Evolutionary conservation across 2,888 invertebrate genomes (phyloP).

Genomic region (Sisyra nigra): DNA sequence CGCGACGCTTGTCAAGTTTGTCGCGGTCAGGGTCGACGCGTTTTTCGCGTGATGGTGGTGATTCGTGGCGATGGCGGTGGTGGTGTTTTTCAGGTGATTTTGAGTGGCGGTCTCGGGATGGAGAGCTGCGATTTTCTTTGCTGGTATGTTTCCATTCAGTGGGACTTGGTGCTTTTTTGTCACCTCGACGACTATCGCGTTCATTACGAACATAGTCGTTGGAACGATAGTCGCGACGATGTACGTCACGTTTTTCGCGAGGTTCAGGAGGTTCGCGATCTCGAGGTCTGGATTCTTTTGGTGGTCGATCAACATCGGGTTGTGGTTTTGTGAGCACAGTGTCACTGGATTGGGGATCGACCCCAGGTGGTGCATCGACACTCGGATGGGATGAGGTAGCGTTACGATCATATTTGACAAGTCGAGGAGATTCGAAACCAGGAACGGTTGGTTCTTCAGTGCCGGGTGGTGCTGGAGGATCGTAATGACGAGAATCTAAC

Average conservation of each 20-base stretch:
- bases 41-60: constrained; percentile 9
- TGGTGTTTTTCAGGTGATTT: constrained; percentile 28
- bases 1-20: constrained; percentile 21
- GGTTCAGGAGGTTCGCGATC: constrained; percentile 5
- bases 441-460: constrained; percentile 45
- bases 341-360: constrained; percentile 13
- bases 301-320: background rate
- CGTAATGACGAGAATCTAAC: constrained; percentile 16
- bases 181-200: background rate
- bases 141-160: constrained; percentile 14
- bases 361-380: constrained; percentile 14
- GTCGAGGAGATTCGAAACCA: constrained; percentile 40
- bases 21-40: constrained; percentile 25
- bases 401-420: constrained; percentile 20
- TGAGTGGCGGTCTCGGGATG: constrained; percentile 22
- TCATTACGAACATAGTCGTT: constrained; percentile 2
- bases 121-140: constrained; percentile 24
- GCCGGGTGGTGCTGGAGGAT: constrained; percentile 37
- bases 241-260: constrained; percentile 5
- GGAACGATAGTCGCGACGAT: constrained; percentile 7
- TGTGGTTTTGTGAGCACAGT: constrained; percentile 7
- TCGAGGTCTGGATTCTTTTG: constrained; percentile 6
- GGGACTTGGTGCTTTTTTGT: background rate
- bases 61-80: constrained; percentile 13
- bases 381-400: constrained; percentile 12